Conservation (phyloP, 1,140 invertebrate species). For the Drosophila punjabiensis region DNA sequence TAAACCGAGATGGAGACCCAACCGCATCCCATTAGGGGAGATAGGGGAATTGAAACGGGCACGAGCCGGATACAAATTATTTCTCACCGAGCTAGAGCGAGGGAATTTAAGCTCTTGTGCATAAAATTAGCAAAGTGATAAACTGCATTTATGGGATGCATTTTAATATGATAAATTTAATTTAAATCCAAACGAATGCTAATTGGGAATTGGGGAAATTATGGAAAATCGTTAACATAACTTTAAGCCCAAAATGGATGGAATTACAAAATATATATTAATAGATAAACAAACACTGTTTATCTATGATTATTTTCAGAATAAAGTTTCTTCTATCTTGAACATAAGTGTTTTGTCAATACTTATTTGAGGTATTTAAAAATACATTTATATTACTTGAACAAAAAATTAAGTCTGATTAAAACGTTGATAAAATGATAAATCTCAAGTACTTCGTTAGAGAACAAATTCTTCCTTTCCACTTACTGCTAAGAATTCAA, state of each 20-base stretch:
- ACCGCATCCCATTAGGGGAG: conserved; percentile 24
- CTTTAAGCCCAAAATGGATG: not conserved
- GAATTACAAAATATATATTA: not conserved
- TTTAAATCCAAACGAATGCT: not conserved
- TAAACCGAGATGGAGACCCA: not conserved
- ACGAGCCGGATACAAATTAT: conserved; percentile 27
- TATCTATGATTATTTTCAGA: too few relatives aligned
- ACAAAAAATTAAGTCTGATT: too few relatives aligned
- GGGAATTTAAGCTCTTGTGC: conserved; percentile 1
- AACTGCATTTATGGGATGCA: conserved; percentile 1
- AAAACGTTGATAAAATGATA: too few relatives aligned
- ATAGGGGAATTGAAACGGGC: conserved; percentile 16
- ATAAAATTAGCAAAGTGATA: conserved; percentile 1
- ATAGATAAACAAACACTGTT: not conserved
- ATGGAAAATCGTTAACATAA: not conserved
- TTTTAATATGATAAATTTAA: not conserved
- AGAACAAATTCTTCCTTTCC: too few relatives aligned
- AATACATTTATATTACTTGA: too few relatives aligned
- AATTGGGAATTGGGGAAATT: not conserved
- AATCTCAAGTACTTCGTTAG: too few relatives aligned
- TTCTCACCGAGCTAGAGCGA: not conserved
- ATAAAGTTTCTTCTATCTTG: not conserved
- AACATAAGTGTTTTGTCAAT: not conserved
- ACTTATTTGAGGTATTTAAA: too few relatives aligned
- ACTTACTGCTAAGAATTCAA: too few relatives aligned